Evolutionary conservation across 2,888 invertebrate species (phyloP), one percentile per base, ranked within the genome.

Genomic region (Folsomia manolachei): DNA sequence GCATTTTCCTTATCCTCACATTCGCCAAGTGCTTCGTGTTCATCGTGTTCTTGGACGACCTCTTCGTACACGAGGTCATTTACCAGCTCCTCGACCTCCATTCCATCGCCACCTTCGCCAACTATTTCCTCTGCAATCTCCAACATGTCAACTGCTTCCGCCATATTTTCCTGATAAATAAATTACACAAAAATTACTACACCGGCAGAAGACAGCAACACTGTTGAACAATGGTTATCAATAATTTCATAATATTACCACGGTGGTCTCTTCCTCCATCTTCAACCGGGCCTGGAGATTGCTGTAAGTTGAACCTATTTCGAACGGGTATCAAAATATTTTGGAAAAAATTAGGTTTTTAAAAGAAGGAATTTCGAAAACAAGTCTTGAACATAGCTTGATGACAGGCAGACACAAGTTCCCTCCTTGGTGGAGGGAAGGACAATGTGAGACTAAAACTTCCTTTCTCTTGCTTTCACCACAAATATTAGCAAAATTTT

Each of bases 1-100:
- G 71, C 78, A 1, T 75, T 80, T 67, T 79, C 79, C 52, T 77
- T 79, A 39, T 76, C 75, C 21, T 63, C 70, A 63, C 75, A 73
- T 0, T 72, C 75, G 4, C 70, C 70, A 7, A 60, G 7, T 1
- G 71, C 63, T 1, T 71, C 66, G 2, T 67, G 11, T 2, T 63
- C 69, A 7, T 73, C 75, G 18, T 75, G 71, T 23, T 72, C 73
- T 14, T 73, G 70, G 7, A 70, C 19, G 21, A 70, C 71, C n/a
- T 56, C 64, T 4, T 39, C 67, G 21, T 71, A 21, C 2, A 63
- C 21, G 1, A 21, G 14, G 2, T 64, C 64, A 7, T 64, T 26
- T n/a, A 19, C 27, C 19, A 64, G 69, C 14, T 71, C 71, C 19
- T 74, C 74, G 4, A 51, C 23, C 1, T 69, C 71, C 21, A 27